phyloP scores from a whole-genome alignment of 2,797 vertebrate species.

The Knipowitschia caucasica region DNA sequence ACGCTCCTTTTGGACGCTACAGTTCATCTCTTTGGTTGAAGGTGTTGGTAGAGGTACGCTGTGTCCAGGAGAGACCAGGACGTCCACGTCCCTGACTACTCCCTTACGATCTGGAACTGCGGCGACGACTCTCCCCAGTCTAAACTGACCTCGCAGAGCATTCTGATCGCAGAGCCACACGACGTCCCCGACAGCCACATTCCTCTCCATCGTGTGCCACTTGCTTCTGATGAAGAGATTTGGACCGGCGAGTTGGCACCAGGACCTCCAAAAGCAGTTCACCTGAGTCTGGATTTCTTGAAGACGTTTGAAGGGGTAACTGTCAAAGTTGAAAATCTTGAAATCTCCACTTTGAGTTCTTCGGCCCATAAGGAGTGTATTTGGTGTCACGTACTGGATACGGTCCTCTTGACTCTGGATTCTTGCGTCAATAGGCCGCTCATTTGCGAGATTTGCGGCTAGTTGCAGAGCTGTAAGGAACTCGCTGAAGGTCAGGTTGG shows the following conservation, averaged over 20 bases:
- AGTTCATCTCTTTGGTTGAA: no score
- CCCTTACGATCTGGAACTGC: neutral
- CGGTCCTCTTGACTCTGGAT: conserved; percentile 23
- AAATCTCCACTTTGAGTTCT: conserved; percentile 13
- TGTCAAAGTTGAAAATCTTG: conserved; percentile 11
- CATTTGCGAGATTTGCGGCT: no score
- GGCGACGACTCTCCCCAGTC: conserved; percentile 3
- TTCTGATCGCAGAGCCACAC: conserved; percentile 18
- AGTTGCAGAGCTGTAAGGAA: no score
- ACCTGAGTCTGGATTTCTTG: conserved; percentile 17
- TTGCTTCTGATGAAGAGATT: conserved; percentile 1
- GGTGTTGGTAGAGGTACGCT: no score
- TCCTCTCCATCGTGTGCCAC: conserved; percentile 8
- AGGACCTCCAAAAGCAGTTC: conserved; percentile 20
- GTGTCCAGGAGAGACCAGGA: neutral
- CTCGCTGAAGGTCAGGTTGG: no score
- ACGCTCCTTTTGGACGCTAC: no score
- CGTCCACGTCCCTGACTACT: neutral
- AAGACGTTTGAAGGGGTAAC: conserved; percentile 29
- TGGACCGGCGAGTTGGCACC: no score
- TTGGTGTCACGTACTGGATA: conserved; percentile 19
- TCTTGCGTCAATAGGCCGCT: no score
- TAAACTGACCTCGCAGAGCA: neutral
- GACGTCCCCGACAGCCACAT: neutral
- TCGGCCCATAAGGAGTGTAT: conserved; percentile 1